These are phyloP conservation scores for Gymnocypris eckloni DNA, from an alignment of 2,797 vertebrate genomes.

Conservation along the genomic window DNA sequence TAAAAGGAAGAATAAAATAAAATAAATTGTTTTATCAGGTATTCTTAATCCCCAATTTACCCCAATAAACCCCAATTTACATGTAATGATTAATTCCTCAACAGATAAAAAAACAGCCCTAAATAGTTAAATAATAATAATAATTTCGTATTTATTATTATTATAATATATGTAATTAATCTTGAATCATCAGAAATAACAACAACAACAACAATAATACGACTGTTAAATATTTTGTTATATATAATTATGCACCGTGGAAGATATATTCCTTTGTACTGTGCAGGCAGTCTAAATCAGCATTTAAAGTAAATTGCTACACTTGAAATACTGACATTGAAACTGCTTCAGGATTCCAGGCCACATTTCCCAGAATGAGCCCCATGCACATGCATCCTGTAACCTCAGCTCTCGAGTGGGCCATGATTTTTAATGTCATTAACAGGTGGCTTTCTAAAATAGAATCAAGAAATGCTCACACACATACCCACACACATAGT, in stretches of 20 bases:
- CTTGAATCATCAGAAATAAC: no score
- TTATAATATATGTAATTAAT: no score
- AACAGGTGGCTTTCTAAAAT: constrained; percentile 82
- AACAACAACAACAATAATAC: background rate
- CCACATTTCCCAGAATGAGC: constrained; percentile 34
- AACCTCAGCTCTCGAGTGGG: constrained; percentile 42
- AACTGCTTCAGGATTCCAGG: background rate
- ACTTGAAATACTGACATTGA: constrained; percentile 3
- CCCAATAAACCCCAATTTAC: background rate
- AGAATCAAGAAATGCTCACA: constrained; percentile 63
- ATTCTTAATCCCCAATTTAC: no score
- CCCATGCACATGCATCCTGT: constrained; percentile 5
- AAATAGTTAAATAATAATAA: background rate
- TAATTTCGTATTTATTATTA: background rate
- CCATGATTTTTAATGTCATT: constrained; percentile 76
- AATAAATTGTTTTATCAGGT: background rate
- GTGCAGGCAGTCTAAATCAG: background rate
- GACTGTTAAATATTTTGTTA: no score
- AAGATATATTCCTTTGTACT: background rate
- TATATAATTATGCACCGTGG: no score
- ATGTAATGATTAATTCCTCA: background rate
- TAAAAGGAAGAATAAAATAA: background rate
- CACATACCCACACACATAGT: constrained; percentile 26
- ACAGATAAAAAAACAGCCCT: no score
- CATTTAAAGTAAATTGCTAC: background rate